phyloP scores from a whole-genome alignment of 2,888 invertebrate genomes.

The Melanostoma scalare region DNA sequence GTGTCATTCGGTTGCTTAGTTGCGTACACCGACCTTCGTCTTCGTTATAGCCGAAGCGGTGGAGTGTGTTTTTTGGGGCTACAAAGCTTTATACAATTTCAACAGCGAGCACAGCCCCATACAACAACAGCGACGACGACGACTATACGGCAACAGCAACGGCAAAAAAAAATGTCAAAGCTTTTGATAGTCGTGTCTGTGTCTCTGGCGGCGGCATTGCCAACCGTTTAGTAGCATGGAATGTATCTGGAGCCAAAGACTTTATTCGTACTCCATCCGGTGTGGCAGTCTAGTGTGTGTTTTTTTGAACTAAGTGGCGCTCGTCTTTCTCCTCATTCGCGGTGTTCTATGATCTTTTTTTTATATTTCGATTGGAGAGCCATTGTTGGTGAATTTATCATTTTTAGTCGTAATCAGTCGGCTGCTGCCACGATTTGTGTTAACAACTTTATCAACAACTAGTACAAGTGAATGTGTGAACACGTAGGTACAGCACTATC shows the following conservation, averaged over 20 bases:
- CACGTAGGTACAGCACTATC: slow-evolving; percentile 22
- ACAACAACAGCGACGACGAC: slow-evolving; percentile 11
- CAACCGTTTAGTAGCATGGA: slow-evolving; percentile 52
- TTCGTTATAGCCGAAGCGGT: slow-evolving; percentile 15
- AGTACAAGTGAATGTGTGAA: slow-evolving; percentile 5
- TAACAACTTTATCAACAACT: slow-evolving; percentile 45
- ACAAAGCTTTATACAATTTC: slow-evolving; percentile 58
- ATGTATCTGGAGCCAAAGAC: slow-evolving; percentile 63
- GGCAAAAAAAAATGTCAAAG: slow-evolving; percentile 50
- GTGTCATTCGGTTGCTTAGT: slow-evolving; percentile 68
- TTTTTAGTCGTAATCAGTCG: slow-evolving; percentile 48
- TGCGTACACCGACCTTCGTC: slow-evolving; percentile 72
- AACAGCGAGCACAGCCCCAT: not conserved
- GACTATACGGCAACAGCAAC: slow-evolving; percentile 1
- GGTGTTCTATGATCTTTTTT: slow-evolving; percentile 40
- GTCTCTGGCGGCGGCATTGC: slow-evolving; percentile 56
- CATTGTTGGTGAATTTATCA: slow-evolving; percentile 2
- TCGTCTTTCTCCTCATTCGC: slow-evolving; percentile 29
- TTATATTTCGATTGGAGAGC: not conserved
- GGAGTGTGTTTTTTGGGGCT: slow-evolving; percentile 44
- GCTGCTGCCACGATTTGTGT: slow-evolving; percentile 49
- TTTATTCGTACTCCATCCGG: slow-evolving; percentile 64
- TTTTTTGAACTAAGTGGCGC: slow-evolving; percentile 40
- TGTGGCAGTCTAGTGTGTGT: slow-evolving; percentile 40
- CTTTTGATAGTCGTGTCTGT: slow-evolving; percentile 59